A percentile compares a stretch with the other conserved stretches of the same genome.
Conservation (phyloP, 2,888 invertebrate species). For the Plebejus melissa region DNA sequence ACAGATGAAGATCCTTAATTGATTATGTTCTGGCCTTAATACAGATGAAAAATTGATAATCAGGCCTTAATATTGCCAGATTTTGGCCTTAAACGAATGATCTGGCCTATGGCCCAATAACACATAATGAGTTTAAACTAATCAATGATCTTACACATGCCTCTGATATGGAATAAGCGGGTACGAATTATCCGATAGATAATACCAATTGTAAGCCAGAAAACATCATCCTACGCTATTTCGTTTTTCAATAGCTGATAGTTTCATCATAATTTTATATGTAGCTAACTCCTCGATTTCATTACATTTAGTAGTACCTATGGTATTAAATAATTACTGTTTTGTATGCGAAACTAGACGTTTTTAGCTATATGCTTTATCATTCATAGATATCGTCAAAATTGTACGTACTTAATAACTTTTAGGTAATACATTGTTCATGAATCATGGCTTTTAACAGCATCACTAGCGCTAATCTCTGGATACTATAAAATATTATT, state of each 20-base stretch:
- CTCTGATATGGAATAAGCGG: constrained; percentile 27
- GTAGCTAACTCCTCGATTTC: background rate
- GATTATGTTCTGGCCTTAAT: background rate
- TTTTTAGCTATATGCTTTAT: too few species aligned
- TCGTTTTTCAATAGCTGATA: background rate
- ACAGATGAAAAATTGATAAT: background rate
- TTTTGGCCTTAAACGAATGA: too few species aligned
- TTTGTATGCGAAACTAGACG: too few species aligned
- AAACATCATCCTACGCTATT: background rate
- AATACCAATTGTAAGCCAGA: background rate
- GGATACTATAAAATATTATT: background rate
- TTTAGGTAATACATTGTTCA: background rate
- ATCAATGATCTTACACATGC: constrained; percentile 12
- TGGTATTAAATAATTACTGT: too few species aligned
- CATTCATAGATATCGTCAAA: too few species aligned
- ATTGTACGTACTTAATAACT: too few species aligned
- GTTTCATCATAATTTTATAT: background rate
- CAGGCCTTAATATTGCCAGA: background rate
- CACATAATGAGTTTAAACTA: background rate
- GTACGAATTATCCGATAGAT: constrained; percentile 15
- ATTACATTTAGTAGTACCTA: background rate
- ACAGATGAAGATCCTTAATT: too few species aligned
- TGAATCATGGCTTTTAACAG: background rate
- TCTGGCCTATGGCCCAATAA: too few species aligned
- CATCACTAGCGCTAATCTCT: background rate